Evolutionary conservation across 2,797 vertebrate genomes (phyloP).

Genomic region (Falco naumanni): DNA sequence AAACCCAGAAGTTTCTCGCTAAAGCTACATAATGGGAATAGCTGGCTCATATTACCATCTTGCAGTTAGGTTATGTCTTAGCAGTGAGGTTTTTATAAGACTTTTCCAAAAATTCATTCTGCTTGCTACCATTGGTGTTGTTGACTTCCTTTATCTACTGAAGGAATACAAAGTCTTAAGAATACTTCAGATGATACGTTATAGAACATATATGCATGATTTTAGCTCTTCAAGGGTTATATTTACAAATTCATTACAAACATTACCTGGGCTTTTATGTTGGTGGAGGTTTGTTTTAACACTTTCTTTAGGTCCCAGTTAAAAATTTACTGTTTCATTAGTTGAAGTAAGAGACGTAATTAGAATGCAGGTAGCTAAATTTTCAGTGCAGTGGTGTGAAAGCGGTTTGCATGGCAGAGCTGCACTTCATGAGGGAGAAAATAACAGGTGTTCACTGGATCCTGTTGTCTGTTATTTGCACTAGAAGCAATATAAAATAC

Average conservation of each 20-base stretch:
- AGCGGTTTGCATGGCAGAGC: background rate
- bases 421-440: background rate
- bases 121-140: background rate
- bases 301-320: background rate
- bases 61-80: background rate
- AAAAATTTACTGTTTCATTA: background rate
- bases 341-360: background rate
- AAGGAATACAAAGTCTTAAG: background rate
- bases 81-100: background rate
- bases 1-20: background rate
- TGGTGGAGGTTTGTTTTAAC: background rate
- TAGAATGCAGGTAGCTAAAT: background rate
- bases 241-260: background rate
- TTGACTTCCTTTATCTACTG: background rate
- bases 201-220: background rate
- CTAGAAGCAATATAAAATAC: background rate
- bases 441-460: background rate
- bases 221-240: background rate
- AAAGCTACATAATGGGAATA: background rate
- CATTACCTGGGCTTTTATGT: background rate
- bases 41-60: background rate
- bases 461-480: background rate
- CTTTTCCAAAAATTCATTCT: background rate
- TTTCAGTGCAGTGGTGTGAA: background rate
- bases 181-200: background rate